Evolutionary conservation across 2,113 vertebrate genomes (phyloP).

Genomic region (Sinocyclocheilus grahami): DNA sequence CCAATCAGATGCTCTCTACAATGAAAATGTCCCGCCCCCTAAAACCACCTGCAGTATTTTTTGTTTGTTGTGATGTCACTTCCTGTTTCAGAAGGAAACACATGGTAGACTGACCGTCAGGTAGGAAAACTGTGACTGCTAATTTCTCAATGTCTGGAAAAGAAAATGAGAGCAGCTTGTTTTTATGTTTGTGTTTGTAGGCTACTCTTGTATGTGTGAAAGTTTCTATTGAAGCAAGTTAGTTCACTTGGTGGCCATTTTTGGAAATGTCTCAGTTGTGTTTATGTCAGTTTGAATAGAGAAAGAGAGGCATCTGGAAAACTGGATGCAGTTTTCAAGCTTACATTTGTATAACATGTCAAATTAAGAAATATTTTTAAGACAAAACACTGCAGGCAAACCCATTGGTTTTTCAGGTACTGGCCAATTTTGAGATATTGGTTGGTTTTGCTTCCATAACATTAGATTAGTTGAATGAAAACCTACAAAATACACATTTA

Average conservation of each 20-base stretch:
- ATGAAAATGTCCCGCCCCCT: not conserved
- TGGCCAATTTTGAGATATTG: too few relatives aligned
- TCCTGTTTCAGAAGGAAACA: not conserved
- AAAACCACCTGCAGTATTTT: not conserved
- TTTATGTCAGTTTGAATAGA: not conserved
- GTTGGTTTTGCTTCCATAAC: too few relatives aligned
- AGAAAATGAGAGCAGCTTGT: not conserved
- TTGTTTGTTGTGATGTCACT: not conserved
- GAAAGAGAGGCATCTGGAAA: not conserved
- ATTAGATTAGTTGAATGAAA: not conserved
- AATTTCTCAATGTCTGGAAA: not conserved
- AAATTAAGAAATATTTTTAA: not conserved
- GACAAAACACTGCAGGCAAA: too few relatives aligned
- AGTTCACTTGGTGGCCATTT: not conserved
- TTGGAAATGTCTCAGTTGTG: not conserved
- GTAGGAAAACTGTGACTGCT: not conserved
- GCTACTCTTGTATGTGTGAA: too few relatives aligned
- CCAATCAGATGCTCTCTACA: not conserved
- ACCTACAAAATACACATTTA: not conserved
- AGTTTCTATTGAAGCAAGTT: not conserved
- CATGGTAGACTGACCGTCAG: not conserved
- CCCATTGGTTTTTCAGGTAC: too few relatives aligned
- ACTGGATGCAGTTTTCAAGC: not conserved
- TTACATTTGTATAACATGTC: not conserved
- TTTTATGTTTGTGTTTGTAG: not conserved